Conservation (phyloP, 2,797 vertebrate species). For the Poeciliopsis turneri region DNA sequence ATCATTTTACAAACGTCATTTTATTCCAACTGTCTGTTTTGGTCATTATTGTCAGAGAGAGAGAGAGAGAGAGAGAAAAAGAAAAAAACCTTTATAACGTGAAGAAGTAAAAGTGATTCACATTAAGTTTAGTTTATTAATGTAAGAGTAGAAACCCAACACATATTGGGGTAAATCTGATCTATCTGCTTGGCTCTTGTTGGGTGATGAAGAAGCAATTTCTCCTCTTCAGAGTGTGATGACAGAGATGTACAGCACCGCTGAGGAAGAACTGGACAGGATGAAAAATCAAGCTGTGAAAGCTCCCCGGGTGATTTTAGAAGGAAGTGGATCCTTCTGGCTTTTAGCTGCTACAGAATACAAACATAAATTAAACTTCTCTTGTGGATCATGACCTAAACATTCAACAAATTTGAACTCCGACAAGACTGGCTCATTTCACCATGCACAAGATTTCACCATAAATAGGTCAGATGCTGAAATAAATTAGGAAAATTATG, state of each 20-base stretch:
- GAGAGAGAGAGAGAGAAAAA: not conserved
- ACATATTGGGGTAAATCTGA: not conserved
- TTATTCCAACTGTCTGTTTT: conserved; percentile 1
- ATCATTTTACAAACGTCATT: not conserved
- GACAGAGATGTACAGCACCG: conserved; percentile 36
- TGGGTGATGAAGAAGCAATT: conserved; percentile 25
- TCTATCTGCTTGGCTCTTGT: conserved; percentile 6
- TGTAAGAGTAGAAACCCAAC: not conserved
- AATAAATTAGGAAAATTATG: not conserved
- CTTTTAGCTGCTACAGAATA: conserved; percentile 44
- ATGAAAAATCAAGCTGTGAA: conserved; percentile 57
- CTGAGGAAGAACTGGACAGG: conserved; percentile 46
- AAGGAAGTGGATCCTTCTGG: conserved; percentile 55
- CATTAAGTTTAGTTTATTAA: not conserved
- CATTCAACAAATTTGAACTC: conserved; percentile 27
- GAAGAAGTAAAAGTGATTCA: not conserved
- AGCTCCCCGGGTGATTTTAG: conserved; percentile 50
- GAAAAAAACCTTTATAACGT: not conserved
- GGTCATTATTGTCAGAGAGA: not conserved
- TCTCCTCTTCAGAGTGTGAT: conserved; percentile 8
- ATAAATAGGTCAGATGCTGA: not conserved
- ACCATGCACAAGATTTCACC: not conserved
- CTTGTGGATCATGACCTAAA: conserved; percentile 33
- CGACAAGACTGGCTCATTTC: conserved; percentile 1
- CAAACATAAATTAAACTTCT: conserved; percentile 48